Evolutionary conservation across 2,113 vertebrate species (phyloP).

Genomic region (Thunnus maccoyii): DNA sequence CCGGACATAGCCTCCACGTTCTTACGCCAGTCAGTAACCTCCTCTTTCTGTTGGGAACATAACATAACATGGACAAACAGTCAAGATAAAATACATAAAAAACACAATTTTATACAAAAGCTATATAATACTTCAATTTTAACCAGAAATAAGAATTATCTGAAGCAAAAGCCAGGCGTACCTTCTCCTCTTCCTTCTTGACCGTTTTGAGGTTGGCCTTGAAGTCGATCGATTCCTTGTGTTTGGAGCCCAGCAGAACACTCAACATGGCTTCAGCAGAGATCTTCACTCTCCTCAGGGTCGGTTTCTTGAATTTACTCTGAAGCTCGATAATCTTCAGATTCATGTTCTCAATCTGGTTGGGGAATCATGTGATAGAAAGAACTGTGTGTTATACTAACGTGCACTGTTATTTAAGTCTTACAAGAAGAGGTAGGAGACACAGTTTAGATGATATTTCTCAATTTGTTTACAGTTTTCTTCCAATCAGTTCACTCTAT

Average conservation of each 20-base stretch:
- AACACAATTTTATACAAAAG: not conserved
- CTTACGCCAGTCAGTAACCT: constrained; percentile 87
- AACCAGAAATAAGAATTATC: not conserved
- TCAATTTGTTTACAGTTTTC: too few relatives aligned
- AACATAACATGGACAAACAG: not conserved
- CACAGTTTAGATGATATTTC: too few relatives aligned
- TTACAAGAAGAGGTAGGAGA: too few relatives aligned
- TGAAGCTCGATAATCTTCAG: constrained; percentile 86
- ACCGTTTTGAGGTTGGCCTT: constrained; percentile 87
- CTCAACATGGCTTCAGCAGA: constrained; percentile 88
- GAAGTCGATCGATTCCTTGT: constrained; percentile 87
- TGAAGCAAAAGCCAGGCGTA: constrained; percentile 24
- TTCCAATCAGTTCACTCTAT: too few relatives aligned
- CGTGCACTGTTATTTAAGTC: not conserved
- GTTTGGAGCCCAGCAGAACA: constrained; percentile 83
- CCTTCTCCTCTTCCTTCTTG: constrained; percentile 88
- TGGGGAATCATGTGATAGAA: not conserved
- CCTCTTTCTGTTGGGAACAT: constrained; percentile 75
- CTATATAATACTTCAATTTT: not conserved
- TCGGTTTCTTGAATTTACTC: constrained; percentile 88
- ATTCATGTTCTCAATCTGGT: constrained; percentile 80
- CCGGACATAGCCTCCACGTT: constrained; percentile 87
- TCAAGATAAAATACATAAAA: not conserved
- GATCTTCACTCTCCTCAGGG: constrained; percentile 84
- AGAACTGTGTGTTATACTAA: not conserved